Conservation (phyloP, 1,140 invertebrate genomes). For the Reticulitermes speratus region DNA sequence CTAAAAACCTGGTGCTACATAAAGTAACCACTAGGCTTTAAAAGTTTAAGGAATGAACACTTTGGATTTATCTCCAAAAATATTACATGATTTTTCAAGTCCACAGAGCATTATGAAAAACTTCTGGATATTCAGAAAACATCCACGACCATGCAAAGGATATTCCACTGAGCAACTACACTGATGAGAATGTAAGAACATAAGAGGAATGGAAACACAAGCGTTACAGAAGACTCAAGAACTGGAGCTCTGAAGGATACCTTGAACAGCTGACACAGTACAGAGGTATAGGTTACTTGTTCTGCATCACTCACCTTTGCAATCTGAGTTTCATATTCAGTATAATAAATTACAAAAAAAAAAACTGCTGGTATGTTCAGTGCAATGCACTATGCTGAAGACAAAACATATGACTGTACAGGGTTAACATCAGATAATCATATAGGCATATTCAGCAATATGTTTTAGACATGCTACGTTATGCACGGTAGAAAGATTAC, state of each 20-base stretch:
- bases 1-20: no score
- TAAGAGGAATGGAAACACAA: neutral
- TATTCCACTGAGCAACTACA: neutral
- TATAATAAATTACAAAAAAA: no score
- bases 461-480: neutral
- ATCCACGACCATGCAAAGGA: neutral
- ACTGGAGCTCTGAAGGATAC: neutral
- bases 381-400: neutral
- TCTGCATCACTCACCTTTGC: no score
- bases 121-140: neutral
- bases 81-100: neutral
- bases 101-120: neutral
- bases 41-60: no score
- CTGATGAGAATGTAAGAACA: neutral
- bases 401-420: neutral
- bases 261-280: neutral
- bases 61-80: neutral
- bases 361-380: no score
- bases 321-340: no score
- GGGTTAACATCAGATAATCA: conserved; percentile 42
- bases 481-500: conserved; percentile 7
- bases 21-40: no score
- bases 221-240: neutral
- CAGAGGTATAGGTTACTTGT: neutral
- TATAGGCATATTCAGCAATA: neutral